Evolutionary conservation across 92 coral and sea anemone species (phyloP), one percentile per base, ranked within the genome.

Genomic region (Epizoanthus fatuus): DNA sequence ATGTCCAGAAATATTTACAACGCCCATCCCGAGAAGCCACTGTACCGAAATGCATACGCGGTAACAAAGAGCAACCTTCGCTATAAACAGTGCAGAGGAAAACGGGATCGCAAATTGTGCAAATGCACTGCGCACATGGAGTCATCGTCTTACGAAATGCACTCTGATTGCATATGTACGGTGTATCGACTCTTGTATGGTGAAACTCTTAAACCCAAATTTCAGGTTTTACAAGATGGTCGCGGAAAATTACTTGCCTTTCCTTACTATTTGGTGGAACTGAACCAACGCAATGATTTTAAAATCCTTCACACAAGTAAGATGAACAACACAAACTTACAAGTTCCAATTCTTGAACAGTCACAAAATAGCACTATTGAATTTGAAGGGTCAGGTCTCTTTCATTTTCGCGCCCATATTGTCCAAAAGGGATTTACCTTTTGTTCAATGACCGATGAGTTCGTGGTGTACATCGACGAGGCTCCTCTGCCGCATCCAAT

Each of bases 151-250:
- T 87, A 90, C 51, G 96, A 87, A 22, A 75, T 71, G 39, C 81
- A 95, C 87, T 97, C 99, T 4, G 99, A 97, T 76, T 97, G 99
- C 62, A 90, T 97, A 40, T 92, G 89, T 81, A 92, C 94, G 14
- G 97, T 88, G 10, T 97, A 95, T 74, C 79, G 95, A 16, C 69
- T 97, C 65, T 70, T 95, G 76, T 95, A 91, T 74, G 81, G 91
- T 35, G 99, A 97, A 76, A 90, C 72, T 38, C 90, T 95, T 58
- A 89, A 59, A 35, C 98, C 98, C 63, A 86, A 92, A 56, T 97
- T 97, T 77, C 63, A 72, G 39, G 79, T 95, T 40, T 74, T 88
- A 80, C 91, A 96, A 79, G 92, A 89, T 7, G 96, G 86, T 16
- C 90, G 72, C 16, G 74, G 93, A 12, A 76, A 87, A 79, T 83